Evolutionary conservation across 2,888 invertebrate genomes (phyloP).

Genomic region (Siphonodentalium dalli): DNA sequence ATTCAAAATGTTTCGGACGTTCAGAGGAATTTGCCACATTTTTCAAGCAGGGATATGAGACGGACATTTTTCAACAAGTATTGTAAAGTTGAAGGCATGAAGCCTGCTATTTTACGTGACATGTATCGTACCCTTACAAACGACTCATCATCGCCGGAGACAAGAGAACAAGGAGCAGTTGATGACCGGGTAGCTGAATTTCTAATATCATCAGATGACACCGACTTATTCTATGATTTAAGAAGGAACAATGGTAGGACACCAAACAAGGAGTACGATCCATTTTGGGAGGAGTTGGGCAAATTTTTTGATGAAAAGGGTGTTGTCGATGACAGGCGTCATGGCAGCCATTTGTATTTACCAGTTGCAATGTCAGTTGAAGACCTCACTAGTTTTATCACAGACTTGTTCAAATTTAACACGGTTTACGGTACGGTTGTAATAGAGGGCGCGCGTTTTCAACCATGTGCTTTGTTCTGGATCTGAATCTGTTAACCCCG

Average conservation of each 20-base stretch:
- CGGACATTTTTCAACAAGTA: conserved; percentile 12
- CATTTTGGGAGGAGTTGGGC: conserved; percentile 8
- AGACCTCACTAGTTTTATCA: too few species aligned
- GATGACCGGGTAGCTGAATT: conserved; percentile 5
- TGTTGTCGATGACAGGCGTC: too few species aligned
- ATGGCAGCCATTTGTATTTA: too few species aligned
- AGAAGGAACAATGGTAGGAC: conserved; percentile 17
- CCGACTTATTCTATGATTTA: conserved; percentile 18
- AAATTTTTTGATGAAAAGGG: too few species aligned
- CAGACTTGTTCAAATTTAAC: too few species aligned
- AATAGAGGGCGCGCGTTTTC: too few species aligned
- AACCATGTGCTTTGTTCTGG: too few species aligned
- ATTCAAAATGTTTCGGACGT: not conserved
- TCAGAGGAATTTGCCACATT: conserved; percentile 4
- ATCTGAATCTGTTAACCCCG: too few species aligned
- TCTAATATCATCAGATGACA: conserved; percentile 6
- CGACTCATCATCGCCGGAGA: conserved; percentile 11
- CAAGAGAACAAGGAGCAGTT: conserved; percentile 2
- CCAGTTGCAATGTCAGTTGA: too few species aligned
- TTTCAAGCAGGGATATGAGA: conserved; percentile 17
- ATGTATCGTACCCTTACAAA: conserved; percentile 15
- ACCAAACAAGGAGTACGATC: not conserved
- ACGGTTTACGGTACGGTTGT: too few species aligned
- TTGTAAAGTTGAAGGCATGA: not conserved
- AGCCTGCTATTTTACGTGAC: conserved; percentile 20